Base-by-base conservation (phyloP, 2,888 invertebrate genomes). In the Meliscaeva auricollis region DNA sequence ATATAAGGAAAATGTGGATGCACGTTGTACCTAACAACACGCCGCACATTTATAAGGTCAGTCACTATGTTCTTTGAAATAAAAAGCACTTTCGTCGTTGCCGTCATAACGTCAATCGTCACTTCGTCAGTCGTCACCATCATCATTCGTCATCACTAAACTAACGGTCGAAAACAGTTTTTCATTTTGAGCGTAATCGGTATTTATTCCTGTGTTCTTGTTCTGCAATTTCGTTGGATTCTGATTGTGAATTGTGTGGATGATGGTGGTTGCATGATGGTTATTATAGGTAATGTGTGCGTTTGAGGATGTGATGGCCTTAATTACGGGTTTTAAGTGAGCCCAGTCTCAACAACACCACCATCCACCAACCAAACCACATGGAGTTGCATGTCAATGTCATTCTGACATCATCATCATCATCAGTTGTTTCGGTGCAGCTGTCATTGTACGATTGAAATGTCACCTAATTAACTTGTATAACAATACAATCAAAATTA, bases 1-100 rank as follows among this genome's bases (percentile, higher is more conserved):
- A 74, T 77, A 66, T 9, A 9, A 62, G 76, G 48, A 32, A 48
- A 66, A 46, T 66, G 11, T 32, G 64, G 56, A 60, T 52, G 56
- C 17, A 58, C 15, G 48, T 9, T 9, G 3, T 38, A 38, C 38
- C 13, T 38, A 11, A 8, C 38, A 11, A 6, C 13, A 13, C 11
- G 15, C 41, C 32, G 17, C 22, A 38, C 60, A 66, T n/a, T n/a
- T 69, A 66, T 73, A 66, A 73, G 82, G 82, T 82, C 82, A 82
- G 66, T 68, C 82, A 60, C 58, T 48, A 77, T 32, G 7, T 7
- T 32, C 1, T 35, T 8, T 35, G 9, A 8, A 8, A 35, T 9
- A 35, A 72, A 22, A 46, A 26, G 15, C 32, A 13, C 38, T 56
- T 50, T 66, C 50, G 35, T 50, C 20, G 50, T 38, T 3, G 35